Percentiles rank a stretch among this genome's conserved stretches.
These are phyloP conservation scores for Diplodus sargus DNA, from an alignment of 2,797 vertebrate genomes.

Conservation along the genomic window DNA sequence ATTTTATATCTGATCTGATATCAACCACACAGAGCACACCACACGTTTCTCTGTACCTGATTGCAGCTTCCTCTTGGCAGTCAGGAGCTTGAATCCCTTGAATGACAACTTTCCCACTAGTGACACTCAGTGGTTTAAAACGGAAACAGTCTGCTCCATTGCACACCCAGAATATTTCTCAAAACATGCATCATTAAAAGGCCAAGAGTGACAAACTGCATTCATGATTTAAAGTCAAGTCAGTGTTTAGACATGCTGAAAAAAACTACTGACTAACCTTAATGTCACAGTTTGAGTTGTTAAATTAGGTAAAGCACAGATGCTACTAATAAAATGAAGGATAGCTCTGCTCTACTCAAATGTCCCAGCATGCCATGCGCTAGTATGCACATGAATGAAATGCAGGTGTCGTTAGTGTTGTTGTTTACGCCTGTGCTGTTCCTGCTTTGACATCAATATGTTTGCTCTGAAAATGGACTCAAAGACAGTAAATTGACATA, in stretches of 20 bases:
- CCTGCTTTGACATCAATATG: neutral
- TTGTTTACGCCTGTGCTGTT: slow-evolving; percentile 6
- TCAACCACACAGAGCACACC: neutral
- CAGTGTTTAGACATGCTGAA: no score
- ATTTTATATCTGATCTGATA: neutral
- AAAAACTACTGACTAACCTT: no score
- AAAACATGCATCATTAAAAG: neutral
- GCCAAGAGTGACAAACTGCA: no score
- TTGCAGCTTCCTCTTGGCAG: slow-evolving; percentile 21
- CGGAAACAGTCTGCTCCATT: slow-evolving; percentile 28
- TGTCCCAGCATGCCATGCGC: neutral
- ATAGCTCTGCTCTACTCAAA: neutral
- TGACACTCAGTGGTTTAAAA: slow-evolving; percentile 66
- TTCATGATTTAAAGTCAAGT: neutral
- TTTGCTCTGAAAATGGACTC: neutral
- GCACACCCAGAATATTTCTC: neutral
- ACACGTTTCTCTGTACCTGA: neutral
- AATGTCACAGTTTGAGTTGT: slow-evolving; percentile 7
- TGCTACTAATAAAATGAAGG: slow-evolving; percentile 9
- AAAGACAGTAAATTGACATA: neutral
- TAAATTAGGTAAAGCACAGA: neutral
- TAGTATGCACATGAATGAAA: slow-evolving; percentile 3
- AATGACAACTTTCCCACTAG: slow-evolving; percentile 37
- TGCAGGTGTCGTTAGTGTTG: neutral
- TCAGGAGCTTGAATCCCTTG: neutral